Percentiles rank a stretch among this genome's conserved stretches.
Conservation (phyloP, 2,797 vertebrate genomes). For the Distichodus sexfasciatus region DNA sequence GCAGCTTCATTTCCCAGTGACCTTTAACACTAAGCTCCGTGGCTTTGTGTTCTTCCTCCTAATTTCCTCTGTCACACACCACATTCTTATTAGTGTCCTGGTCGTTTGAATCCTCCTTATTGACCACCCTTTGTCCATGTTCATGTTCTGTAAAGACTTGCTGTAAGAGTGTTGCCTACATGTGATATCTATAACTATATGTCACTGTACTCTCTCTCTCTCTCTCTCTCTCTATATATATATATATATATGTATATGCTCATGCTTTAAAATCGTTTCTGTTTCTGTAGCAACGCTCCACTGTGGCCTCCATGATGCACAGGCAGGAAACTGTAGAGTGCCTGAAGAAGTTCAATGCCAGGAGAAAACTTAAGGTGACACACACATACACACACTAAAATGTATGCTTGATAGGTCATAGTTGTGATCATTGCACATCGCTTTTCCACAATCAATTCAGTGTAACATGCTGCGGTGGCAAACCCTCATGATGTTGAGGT, state of each 20-base stretch:
- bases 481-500: no score
- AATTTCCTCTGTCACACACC: background rate
- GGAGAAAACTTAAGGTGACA: slow-evolving; percentile 91
- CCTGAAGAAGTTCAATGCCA: slow-evolving; percentile 96
- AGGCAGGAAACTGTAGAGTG: slow-evolving; percentile 98
- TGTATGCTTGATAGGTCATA: no score
- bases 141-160: background rate
- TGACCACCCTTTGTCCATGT: background rate
- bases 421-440: no score
- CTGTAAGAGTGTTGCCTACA: slow-evolving; percentile 19
- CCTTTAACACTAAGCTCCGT: no score
- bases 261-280: slow-evolving; percentile 38
- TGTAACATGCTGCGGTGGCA: no score
- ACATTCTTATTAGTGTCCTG: background rate
- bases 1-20: no score
- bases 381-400: background rate
- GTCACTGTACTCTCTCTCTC: background rate
- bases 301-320: slow-evolving; percentile 98
- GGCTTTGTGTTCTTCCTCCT: no score
- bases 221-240: slow-evolving; percentile 20
- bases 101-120: background rate
- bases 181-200: slow-evolving; percentile 22
- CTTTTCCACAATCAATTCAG: no score
- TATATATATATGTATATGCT: background rate
- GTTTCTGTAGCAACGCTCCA: slow-evolving; percentile 89